phyloP scores from a whole-genome alignment of 2,113 vertebrate genomes.

The Lates calcarifer region DNA sequence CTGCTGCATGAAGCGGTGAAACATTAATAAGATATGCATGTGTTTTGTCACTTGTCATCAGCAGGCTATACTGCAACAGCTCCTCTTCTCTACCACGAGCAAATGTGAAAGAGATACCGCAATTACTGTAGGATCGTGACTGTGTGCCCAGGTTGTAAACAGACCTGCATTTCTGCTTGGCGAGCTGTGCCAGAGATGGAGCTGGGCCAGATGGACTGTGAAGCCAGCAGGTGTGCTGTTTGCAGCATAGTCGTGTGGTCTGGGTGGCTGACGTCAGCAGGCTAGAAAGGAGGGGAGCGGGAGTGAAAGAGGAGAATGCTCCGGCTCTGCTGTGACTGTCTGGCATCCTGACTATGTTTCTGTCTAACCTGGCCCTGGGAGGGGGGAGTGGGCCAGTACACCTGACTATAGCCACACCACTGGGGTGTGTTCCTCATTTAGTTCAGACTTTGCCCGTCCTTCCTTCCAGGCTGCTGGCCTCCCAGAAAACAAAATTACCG shows the following conservation, averaged over 20 bases:
- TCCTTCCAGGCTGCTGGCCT: slow-evolving; percentile 21
- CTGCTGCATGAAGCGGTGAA: slow-evolving; percentile 33
- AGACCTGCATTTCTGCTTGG: slow-evolving; percentile 64
- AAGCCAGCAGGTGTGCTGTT: slow-evolving; percentile 80
- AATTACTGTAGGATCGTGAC: slow-evolving; percentile 48
- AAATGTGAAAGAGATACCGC: slow-evolving; percentile 46
- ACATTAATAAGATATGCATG: slow-evolving; percentile 18
- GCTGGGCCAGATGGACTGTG: slow-evolving; percentile 71
- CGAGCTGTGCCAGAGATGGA: slow-evolving; percentile 70
- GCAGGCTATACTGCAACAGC: background rate
- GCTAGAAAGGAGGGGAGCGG: slow-evolving; percentile 57
- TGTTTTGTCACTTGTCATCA: slow-evolving; percentile 39
- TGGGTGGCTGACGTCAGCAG: slow-evolving; percentile 77
- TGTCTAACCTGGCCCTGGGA: slow-evolving; percentile 41
- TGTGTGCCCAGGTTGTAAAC: slow-evolving; percentile 67
- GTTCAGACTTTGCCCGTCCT: slow-evolving; percentile 28
- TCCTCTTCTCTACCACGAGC: slow-evolving; percentile 1
- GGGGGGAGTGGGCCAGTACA: slow-evolving; percentile 31
- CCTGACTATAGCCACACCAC: slow-evolving; percentile 39
- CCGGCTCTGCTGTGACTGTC: slow-evolving; percentile 55
- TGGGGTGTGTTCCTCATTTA: slow-evolving; percentile 39
- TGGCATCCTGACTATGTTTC: slow-evolving; percentile 59
- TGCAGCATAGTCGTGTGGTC: slow-evolving; percentile 75
- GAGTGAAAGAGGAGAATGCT: slow-evolving; percentile 58
- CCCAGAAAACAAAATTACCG: slow-evolving; percentile 38